These are phyloP conservation scores for Tenebrosternarchus preto DNA, from an alignment of 2,113 vertebrate species.

Conservation along the genomic window DNA sequence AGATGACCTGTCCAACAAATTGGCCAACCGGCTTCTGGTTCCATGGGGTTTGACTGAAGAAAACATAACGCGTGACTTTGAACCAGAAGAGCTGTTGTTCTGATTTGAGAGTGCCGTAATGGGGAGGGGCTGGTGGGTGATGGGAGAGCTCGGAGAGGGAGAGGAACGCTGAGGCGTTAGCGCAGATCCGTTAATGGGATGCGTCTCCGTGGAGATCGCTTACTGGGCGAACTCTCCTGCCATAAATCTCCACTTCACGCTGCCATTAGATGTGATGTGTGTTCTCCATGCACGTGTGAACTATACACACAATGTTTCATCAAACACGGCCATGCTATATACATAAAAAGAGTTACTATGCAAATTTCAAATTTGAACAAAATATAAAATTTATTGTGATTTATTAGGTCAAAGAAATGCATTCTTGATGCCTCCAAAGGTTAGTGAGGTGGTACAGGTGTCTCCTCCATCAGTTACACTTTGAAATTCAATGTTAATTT, in stretches of 20 bases:
- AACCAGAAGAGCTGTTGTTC: slow-evolving; percentile 42
- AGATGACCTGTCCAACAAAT: slow-evolving; percentile 40
- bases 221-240: neutral
- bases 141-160: slow-evolving; percentile 38
- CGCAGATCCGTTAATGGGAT: slow-evolving; percentile 32
- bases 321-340: neutral
- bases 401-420: no score
- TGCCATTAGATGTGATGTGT: neutral
- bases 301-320: neutral
- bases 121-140: slow-evolving; percentile 16
- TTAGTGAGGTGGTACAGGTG: no score
- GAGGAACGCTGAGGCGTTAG: slow-evolving; percentile 33
- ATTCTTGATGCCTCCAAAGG: no score
- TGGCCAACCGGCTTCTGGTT: slow-evolving; percentile 37
- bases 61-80: slow-evolving; percentile 10
- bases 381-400: no score
- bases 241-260: slow-evolving; percentile 26
- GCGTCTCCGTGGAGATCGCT: slow-evolving; percentile 45
- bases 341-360: no score
- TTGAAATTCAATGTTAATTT: no score
- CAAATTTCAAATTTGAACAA: no score
- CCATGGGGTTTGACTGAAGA: slow-evolving; percentile 46
- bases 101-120: slow-evolving; percentile 33
- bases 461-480: no score
- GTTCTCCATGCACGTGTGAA: neutral